Base-by-base conservation (phyloP, 2,888 invertebrate genomes). In the Eristalis pertinax region DNA sequence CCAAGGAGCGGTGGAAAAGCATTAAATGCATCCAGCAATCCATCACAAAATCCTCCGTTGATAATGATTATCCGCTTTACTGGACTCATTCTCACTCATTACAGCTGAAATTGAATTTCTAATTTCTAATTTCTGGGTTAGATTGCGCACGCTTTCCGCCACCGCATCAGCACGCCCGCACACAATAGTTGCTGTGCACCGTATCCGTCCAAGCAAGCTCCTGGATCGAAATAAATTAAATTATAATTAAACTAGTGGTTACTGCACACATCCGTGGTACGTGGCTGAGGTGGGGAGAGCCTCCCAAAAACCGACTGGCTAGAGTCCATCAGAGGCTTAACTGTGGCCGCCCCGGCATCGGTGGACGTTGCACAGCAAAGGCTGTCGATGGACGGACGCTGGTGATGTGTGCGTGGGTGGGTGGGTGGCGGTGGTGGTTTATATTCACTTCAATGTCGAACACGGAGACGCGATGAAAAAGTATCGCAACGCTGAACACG, bases 241-340 rank as follows among this genome's bases (percentile, higher is more conserved):
- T 79, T 79, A 79, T 65, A 65, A 67, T 79, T 72, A 65, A 79
- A 79, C 79, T 65, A 8, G 60, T 67, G 73, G 43, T 3, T 64
- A 13, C 19, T 26, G 26, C 2, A 41, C 72, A 72, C 43, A n/a
- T n/a, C n/a, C n/a, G n/a, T 24, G 22, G 32, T 13, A 13, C 32
- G 15, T 63, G 8, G 50, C 43, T 43, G 64, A 64, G 72, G 63
- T 73, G 63, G n/a, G 8, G 19, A 22, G 38, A 58, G n/a, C n/a
- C n/a, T n/a, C 50, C 64, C 65, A 32, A 22, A 50, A 24, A 35
- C 35, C 22, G n/a, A n/a, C 24, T 13, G 22, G 60, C 22, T 29
- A 72, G 41, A 32, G 65, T 67, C 65, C 65, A 79, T 78, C 64
- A 58, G n/a, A 63, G 56, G 60, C 60, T 60, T 26, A 60, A 60